Conservation (phyloP, 2,113 vertebrate species). For the Typhlomys cinereus region DNA sequence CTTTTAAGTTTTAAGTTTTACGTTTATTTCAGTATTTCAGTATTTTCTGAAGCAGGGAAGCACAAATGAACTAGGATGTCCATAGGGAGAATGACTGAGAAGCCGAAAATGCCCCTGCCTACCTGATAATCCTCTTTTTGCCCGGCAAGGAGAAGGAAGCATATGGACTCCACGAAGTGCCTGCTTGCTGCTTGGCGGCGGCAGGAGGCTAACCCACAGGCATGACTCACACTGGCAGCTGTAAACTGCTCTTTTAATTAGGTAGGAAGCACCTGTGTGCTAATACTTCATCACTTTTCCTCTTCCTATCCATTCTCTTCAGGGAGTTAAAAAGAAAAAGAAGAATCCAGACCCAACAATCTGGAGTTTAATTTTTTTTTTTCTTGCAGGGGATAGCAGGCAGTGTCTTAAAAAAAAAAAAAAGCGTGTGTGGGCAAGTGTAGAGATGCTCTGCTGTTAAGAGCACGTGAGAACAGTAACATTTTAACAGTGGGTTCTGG, state of each 20-base stretch:
- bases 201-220: slow-evolving; percentile 18
- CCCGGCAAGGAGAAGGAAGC: background rate
- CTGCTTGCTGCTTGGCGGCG: slow-evolving; percentile 38
- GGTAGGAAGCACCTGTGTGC: slow-evolving; percentile 78
- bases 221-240: slow-evolving; percentile 65
- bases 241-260: slow-evolving; percentile 73
- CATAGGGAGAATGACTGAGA: slow-evolving; percentile 53
- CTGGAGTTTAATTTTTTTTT: slow-evolving; percentile 44
- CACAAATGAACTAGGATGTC: slow-evolving; percentile 33
- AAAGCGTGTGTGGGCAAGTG: no score
- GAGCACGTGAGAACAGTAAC: background rate
- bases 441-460: background rate
- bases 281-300: slow-evolving; percentile 66
- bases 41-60: slow-evolving; percentile 71
- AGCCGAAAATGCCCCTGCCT: slow-evolving; percentile 53
- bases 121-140: slow-evolving; percentile 45
- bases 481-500: background rate
- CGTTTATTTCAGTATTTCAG: slow-evolving; percentile 58
- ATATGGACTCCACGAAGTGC: slow-evolving; percentile 40
- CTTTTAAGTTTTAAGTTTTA: slow-evolving; percentile 4
- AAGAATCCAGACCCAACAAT: background rate
- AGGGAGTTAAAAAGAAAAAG: slow-evolving; percentile 1
- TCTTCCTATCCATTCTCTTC: slow-evolving; percentile 50
- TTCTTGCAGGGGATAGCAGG: background rate
- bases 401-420: background rate